phyloP scores from a whole-genome alignment of 2,888 invertebrate species.

The Limnephilus lunatus region DNA sequence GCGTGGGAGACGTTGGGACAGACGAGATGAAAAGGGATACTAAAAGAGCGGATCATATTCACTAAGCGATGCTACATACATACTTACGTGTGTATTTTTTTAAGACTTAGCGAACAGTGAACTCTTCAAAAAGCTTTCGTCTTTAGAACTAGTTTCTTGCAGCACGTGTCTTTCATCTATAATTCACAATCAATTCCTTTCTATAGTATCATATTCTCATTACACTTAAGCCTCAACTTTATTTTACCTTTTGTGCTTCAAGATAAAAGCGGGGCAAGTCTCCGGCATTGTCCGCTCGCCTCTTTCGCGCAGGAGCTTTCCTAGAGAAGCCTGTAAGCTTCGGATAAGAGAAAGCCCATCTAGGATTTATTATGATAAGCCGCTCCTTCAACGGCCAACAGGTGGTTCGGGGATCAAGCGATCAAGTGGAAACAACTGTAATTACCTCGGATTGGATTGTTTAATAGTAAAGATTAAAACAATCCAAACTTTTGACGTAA shows the following conservation, averaged over 20 bases:
- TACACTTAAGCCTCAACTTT: conserved; percentile 33
- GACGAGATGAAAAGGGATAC: neutral
- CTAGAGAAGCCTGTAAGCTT: conserved; percentile 9
- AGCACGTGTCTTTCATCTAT: conserved; percentile 29
- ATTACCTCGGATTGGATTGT: neutral
- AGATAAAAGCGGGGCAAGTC: conserved; percentile 28
- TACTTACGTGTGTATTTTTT: neutral
- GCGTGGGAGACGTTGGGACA: neutral
- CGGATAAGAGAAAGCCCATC: conserved; percentile 47
- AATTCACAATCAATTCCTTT: conserved; percentile 34
- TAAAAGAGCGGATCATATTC: neutral
- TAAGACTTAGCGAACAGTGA: neutral
- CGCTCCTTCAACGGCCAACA: neutral
- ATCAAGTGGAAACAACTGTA: neutral
- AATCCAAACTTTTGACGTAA: neutral
- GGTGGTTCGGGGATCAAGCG: conserved; percentile 23
- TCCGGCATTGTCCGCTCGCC: neutral
- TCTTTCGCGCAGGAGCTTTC: conserved; percentile 17
- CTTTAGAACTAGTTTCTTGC: neutral
- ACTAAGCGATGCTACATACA: neutral
- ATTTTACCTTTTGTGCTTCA: conserved; percentile 39
- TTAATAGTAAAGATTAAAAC: neutral
- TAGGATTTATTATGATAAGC: conserved; percentile 54
- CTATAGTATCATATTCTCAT: conserved; percentile 24
- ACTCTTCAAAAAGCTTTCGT: neutral